Evolutionary conservation across 1,140 invertebrate species (phyloP).

Genomic region (Drosophila sulfurigaster): DNA sequence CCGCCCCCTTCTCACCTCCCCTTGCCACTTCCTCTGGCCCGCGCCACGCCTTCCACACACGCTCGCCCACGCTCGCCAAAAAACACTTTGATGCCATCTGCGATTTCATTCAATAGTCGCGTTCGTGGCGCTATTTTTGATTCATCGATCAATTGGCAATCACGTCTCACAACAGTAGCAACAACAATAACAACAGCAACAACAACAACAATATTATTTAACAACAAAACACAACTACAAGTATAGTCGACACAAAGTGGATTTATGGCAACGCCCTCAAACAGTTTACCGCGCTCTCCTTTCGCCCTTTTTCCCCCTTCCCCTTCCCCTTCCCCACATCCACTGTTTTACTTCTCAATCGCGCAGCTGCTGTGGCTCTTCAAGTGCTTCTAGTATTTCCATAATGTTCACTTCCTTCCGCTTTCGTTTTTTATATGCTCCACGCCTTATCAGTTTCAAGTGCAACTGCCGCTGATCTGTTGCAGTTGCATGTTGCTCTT

Average conservation of each 20-base stretch:
- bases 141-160: slow-evolving; percentile 71
- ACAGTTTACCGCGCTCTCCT: neutral
- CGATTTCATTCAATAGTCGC: slow-evolving; percentile 47
- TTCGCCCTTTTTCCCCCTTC: neutral
- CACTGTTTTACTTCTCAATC: neutral
- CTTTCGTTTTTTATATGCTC: slow-evolving; percentile 38
- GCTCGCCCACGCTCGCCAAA: slow-evolving; percentile 21
- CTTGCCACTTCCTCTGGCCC: too few relatives aligned
- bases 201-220: neutral
- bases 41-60: slow-evolving; percentile 3
- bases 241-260: slow-evolving; percentile 27
- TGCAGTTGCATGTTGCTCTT: neutral
- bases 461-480: slow-evolving; percentile 18
- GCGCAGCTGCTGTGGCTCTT: slow-evolving; percentile 21
- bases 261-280: slow-evolving; percentile 34
- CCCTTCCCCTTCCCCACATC: too few relatives aligned
- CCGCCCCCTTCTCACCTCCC: neutral
- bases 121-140: slow-evolving; percentile 73
- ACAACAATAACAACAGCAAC: slow-evolving; percentile 10
- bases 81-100: slow-evolving; percentile 26
- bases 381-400: slow-evolving; percentile 43
- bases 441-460: slow-evolving; percentile 47
- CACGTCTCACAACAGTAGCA: slow-evolving; percentile 49
- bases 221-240: slow-evolving; percentile 3
- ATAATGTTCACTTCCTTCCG: slow-evolving; percentile 77